Base-by-base conservation (phyloP, 2,888 invertebrate species). In the Troides helena region DNA sequence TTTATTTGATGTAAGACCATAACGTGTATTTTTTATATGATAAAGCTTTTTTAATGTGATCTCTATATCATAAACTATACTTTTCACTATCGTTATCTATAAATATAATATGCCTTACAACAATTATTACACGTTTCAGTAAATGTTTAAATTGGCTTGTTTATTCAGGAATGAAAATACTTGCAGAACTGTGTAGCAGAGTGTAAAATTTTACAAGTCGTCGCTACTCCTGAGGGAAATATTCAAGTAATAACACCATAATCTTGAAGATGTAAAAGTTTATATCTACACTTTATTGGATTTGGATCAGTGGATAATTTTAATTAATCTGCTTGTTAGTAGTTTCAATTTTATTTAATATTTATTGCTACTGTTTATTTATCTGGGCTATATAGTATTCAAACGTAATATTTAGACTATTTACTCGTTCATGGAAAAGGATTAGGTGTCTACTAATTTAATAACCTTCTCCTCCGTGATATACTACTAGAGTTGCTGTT, bases 191-290 rank as follows among this genome's bases (percentile, higher is more conserved):
- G 12, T 67, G 57, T 67, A 18, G 43, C 46, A 43, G 23, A n/a
- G 57, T 59, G 30, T 62, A 62, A 46, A 57, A 68, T 58, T 63
- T 68, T 62, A 25, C 46, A 68, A 25, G 39, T 59, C 57, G 50
- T 63, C 58, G 21, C 30, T 17, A 30, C 6, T 63, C 68, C 68
- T 68, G 23, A 30, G 63, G 63, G 68, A 68, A 68, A 67, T 67
- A 57, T 43, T 67, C 62, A 39, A 12, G 46, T 62, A 59, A 68
- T 50, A 62, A 50, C 50, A 43, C 23, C 61, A 39, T 1, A 59
- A 46, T 36, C 57, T 36, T 30, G 36, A 21, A 10, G 18, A 21
- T 58, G 58, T 36, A 30, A 50, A 60, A 59, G 6, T 58, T 59
- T 59, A 18, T 58, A n/a, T 63, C 8, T 39, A 58, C 50, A 62